Evolutionary conservation across 92 coral and sea anemone genomes (phyloP).

Genomic region (Phenganax marumi): DNA sequence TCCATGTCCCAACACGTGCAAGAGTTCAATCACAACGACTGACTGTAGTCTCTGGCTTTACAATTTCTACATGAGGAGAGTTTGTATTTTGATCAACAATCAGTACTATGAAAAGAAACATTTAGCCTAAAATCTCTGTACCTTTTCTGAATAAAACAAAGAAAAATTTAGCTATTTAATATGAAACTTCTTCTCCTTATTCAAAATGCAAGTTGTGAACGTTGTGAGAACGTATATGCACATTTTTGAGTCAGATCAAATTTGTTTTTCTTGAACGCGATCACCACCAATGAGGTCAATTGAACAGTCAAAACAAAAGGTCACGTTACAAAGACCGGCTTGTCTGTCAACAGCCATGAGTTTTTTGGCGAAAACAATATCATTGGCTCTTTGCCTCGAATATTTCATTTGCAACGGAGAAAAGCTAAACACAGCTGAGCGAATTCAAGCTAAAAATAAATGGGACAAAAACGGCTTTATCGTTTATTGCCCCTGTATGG

Average conservation of each 20-base stretch:
- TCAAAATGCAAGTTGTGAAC: background rate
- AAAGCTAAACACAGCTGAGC: background rate
- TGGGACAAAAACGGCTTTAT: conserved; percentile 67
- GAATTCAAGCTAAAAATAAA: conserved; percentile 30
- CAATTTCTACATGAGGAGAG: too few relatives aligned
- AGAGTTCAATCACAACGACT: too few relatives aligned
- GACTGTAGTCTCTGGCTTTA: too few relatives aligned
- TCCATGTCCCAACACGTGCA: too few relatives aligned
- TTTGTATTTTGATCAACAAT: too few relatives aligned
- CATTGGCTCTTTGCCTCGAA: background rate
- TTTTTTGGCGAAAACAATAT: background rate
- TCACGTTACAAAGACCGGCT: background rate
- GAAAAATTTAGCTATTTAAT: too few relatives aligned
- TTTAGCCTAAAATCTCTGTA: too few relatives aligned
- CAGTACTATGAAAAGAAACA: too few relatives aligned
- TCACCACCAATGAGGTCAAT: background rate
- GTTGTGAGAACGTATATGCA: background rate
- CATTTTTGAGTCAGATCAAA: background rate
- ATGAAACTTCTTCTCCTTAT: background rate
- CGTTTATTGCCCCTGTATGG: conserved; percentile 95
- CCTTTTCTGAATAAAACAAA: too few relatives aligned
- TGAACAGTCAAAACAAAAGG: background rate
- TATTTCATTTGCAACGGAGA: background rate
- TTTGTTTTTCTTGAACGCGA: background rate
- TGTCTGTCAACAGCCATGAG: background rate